These are phyloP conservation scores for Malurus elegans DNA, from an alignment of 2,113 vertebrate genomes.

Conservation along the genomic window DNA sequence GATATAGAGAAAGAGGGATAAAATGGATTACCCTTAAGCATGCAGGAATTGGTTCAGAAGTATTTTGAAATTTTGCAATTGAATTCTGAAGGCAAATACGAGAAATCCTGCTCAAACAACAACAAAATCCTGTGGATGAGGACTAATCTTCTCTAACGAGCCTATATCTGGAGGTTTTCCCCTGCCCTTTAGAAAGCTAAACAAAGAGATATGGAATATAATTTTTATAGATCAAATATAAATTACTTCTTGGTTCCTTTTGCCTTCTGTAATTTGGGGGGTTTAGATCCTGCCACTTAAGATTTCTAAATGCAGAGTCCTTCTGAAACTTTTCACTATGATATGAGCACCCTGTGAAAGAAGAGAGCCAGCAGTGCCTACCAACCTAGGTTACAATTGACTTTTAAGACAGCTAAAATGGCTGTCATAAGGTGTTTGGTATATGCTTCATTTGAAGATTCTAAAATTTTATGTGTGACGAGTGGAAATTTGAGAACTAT, in stretches of 20 bases:
- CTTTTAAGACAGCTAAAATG: neutral
- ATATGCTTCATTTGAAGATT: neutral
- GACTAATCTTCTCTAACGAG: neutral
- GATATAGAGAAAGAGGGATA: neutral
- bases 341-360: neutral
- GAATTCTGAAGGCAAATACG: slow-evolving; percentile 13
- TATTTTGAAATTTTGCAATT: slow-evolving; percentile 3
- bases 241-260: neutral
- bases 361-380: neutral
- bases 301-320: neutral
- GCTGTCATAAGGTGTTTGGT: neutral
- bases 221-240: neutral
- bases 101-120: slow-evolving; percentile 20
- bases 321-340: neutral
- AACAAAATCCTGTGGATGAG: neutral
- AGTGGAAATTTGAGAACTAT: neutral
- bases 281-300: neutral
- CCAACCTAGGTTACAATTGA: neutral
- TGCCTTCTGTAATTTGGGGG: neutral
- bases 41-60: neutral
- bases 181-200: neutral
- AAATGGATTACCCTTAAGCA: slow-evolving; percentile 17
- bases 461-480: neutral
- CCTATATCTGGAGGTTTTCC: neutral
- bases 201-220: neutral